phyloP scores from a whole-genome alignment of 2,888 invertebrate species.

The Omphaloscelis lunosa region DNA sequence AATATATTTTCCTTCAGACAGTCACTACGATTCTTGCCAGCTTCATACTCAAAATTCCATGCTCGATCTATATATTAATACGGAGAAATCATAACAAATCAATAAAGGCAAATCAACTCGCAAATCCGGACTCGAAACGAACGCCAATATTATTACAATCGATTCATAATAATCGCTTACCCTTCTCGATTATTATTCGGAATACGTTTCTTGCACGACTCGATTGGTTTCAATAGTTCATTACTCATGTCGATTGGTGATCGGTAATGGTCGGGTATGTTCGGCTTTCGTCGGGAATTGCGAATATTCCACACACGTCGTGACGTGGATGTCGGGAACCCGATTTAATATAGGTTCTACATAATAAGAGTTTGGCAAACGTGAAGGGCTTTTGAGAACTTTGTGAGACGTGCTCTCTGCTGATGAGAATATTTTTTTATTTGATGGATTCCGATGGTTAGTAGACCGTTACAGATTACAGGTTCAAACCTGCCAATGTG shows the following conservation, averaged over 20 bases:
- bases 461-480: neutral
- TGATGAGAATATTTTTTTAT: constrained; percentile 25
- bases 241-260: constrained; percentile 69
- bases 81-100: constrained; percentile 6
- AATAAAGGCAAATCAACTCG: constrained; percentile 43
- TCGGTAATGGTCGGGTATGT: constrained; percentile 58
- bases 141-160: constrained; percentile 56
- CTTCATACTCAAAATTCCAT: neutral
- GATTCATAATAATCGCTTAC: constrained; percentile 59
- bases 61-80: neutral
- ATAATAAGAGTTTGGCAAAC: constrained; percentile 37
- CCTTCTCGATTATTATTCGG: constrained; percentile 61
- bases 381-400: constrained; percentile 26
- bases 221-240: constrained; percentile 71
- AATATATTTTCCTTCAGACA: neutral
- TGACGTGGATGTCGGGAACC: constrained; percentile 35
- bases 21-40: neutral
- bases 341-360: constrained; percentile 55
- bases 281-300: constrained; percentile 42
- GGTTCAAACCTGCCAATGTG: neutral
- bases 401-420: constrained; percentile 8
- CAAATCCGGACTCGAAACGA: constrained; percentile 29
- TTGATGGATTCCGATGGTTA: neutral
- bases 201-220: constrained; percentile 58
- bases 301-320: constrained; percentile 55